Conservation (phyloP, 2,797 vertebrate species). For the Novumbra hubbsi region DNA sequence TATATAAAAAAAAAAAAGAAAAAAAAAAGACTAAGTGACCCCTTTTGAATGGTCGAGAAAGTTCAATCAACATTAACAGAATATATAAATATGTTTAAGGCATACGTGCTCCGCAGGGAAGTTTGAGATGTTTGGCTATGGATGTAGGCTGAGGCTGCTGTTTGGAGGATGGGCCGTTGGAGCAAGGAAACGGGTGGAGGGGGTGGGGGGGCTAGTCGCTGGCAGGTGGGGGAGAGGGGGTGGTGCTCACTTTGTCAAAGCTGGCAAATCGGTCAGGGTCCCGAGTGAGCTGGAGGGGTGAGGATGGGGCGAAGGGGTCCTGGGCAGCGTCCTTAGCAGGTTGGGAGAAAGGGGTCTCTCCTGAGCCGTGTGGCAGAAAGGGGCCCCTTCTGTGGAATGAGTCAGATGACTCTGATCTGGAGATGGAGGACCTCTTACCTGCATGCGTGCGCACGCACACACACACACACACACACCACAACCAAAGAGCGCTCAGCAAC, state of each 20-base stretch:
- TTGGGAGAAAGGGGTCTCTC: constrained; percentile 81
- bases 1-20: too few relatives aligned
- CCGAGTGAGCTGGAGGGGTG: constrained; percentile 83
- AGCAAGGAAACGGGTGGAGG: constrained; percentile 29
- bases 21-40: too few relatives aligned
- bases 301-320: constrained; percentile 92
- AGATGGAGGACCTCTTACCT: constrained; percentile 90
- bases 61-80: too few relatives aligned
- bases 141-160: constrained; percentile 63
- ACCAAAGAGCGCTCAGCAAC: not conserved
- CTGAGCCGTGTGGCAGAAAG: constrained; percentile 84
- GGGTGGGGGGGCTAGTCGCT: constrained; percentile 58
- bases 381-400: constrained; percentile 89
- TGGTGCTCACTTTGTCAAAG: constrained; percentile 99
- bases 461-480: not conserved
- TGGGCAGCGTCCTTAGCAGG: constrained; percentile 86
- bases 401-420: constrained; percentile 90
- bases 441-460: constrained; percentile 43
- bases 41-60: too few relatives aligned
- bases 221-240: constrained; percentile 63
- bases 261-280: constrained; percentile 92
- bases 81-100: constrained; percentile 4
- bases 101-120: not conserved
- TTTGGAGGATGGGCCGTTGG: constrained; percentile 32
- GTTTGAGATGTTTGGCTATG: constrained; percentile 56